Evolutionary conservation across 2,797 vertebrate genomes (phyloP).

Genomic region (Microcaecilia unicolor): DNA sequence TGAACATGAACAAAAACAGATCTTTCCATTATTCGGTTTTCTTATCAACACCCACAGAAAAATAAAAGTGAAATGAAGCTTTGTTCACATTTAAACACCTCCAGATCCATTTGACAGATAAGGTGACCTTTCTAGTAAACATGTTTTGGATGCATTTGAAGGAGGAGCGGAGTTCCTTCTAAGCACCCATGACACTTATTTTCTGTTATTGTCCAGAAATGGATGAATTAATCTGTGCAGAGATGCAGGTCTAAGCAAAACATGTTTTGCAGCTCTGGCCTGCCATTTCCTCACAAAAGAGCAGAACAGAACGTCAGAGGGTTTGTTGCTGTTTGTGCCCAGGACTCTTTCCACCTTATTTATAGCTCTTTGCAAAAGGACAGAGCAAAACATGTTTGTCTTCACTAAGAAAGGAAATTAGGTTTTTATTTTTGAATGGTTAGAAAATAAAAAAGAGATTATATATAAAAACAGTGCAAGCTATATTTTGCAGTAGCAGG

Average conservation of each 20-base stretch:
- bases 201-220: slow-evolving; percentile 31
- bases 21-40: too few species aligned
- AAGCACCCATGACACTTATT: slow-evolving; percentile 23
- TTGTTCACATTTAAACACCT: too few species aligned
- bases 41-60: too few species aligned
- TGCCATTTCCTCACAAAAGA: slow-evolving; percentile 67
- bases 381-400: slow-evolving; percentile 46
- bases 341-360: slow-evolving; percentile 24
- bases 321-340: slow-evolving; percentile 22
- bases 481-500: too few species aligned
- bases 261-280: slow-evolving; percentile 78
- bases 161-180: slow-evolving; percentile 21
- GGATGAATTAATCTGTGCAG: slow-evolving; percentile 54
- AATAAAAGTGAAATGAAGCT: too few species aligned
- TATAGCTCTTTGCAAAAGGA: slow-evolving; percentile 19
- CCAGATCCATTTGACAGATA: too few species aligned
- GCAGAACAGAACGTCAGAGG: slow-evolving; percentile 27
- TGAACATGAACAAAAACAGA: too few species aligned
- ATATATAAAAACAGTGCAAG: too few species aligned
- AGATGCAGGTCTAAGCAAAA: slow-evolving; percentile 76
- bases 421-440: slow-evolving; percentile 15
- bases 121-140: not conserved
- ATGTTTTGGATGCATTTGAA: slow-evolving; percentile 9
- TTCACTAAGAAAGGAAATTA: slow-evolving; percentile 27
- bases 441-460: not conserved